Evolutionary conservation across 1,140 invertebrate genomes (phyloP).

Genomic region (Drosophila erecta): DNA sequence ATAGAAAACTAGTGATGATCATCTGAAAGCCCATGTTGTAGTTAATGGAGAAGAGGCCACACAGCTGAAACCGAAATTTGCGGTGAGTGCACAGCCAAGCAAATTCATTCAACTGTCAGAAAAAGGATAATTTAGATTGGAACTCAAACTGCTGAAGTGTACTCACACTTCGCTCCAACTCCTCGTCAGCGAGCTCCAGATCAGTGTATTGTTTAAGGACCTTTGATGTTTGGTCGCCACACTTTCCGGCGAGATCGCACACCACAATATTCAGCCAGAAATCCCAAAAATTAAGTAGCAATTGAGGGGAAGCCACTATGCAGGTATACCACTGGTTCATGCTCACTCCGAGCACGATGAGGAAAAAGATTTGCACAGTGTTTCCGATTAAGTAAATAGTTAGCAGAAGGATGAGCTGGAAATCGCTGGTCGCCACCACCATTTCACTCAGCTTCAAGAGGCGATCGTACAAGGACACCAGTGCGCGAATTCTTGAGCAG

Average conservation of each 20-base stretch:
- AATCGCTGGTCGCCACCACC: slow-evolving; percentile 12
- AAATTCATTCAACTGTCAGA: slow-evolving; percentile 46
- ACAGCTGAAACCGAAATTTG: slow-evolving; percentile 38
- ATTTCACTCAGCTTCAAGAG: slow-evolving; percentile 23
- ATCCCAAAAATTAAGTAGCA: slow-evolving; percentile 33
- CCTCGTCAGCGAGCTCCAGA: neutral
- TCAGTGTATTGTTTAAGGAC: slow-evolving; percentile 36
- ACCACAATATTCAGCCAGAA: slow-evolving; percentile 50
- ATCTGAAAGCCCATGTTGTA: slow-evolving; percentile 47
- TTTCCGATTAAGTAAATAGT: slow-evolving; percentile 18
- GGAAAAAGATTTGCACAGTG: slow-evolving; percentile 31
- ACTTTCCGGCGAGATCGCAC: slow-evolving; percentile 38
- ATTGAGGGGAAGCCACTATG: neutral
- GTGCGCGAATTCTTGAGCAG: slow-evolving; percentile 1
- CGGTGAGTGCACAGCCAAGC: slow-evolving; percentile 34
- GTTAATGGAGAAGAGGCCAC: slow-evolving; percentile 44
- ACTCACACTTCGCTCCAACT: slow-evolving; percentile 45
- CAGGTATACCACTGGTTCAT: neutral
- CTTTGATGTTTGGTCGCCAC: slow-evolving; percentile 9
- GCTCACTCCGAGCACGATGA: slow-evolving; percentile 27
- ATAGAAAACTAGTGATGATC: slow-evolving; percentile 31
- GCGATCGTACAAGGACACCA: slow-evolving; percentile 20
- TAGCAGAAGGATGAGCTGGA: slow-evolving; percentile 24
- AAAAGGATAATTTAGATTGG: too few relatives aligned
- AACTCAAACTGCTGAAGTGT: neutral